Base-by-base conservation (phyloP, 2,797 vertebrate species). In the Pygocentrus nattereri region DNA sequence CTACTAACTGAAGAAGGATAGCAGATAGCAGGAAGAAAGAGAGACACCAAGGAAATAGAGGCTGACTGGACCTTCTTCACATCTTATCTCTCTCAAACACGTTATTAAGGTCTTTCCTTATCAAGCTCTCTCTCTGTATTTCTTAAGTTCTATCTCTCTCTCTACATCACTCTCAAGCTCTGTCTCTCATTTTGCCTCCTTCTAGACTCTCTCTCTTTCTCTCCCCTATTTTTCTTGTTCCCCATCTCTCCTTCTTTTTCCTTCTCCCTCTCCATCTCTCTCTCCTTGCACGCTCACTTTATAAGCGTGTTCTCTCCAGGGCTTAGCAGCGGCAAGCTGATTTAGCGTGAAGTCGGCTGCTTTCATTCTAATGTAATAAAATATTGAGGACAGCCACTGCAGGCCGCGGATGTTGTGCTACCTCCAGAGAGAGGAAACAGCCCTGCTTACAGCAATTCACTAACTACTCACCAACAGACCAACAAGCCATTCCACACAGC, bases 281-380 rank as follows among this genome's bases (percentile, higher is more conserved):
- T 41, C 75, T 11, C 52, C 65, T 65, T 7, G 12, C 54, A 59
- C 70, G 11, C 76, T 54, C 41, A 4, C 59, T 83, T 80, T 75
- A 83, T 82, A 91, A 85, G 75, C 80, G 67, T 59, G 64, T 88
- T 89, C 74, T 90, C 78, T 85, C 85, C 79, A 74, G 81, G 82
- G 85, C 82, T 85, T 88, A 90, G 85, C 67, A 80, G 79, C 54
- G 50, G 56, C 74, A 82, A 76, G 81, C 82, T 86, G 84, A 87
- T 88, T 88, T 87, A 87, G 83, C 80, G 79, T 86, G 82, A 81
- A 87, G 78, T 69, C 31, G 19, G 64, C 61, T 84, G 85, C 80
- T 89, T 89, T 88, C 85, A 90, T 83, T 88, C 76, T 78, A 87
- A 89, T 85, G 84, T 85, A 82, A 87, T 83, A 68, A 77, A 86